phyloP scores from a whole-genome alignment of 2,888 invertebrate species.

The Sepiola atlantica region DNA sequence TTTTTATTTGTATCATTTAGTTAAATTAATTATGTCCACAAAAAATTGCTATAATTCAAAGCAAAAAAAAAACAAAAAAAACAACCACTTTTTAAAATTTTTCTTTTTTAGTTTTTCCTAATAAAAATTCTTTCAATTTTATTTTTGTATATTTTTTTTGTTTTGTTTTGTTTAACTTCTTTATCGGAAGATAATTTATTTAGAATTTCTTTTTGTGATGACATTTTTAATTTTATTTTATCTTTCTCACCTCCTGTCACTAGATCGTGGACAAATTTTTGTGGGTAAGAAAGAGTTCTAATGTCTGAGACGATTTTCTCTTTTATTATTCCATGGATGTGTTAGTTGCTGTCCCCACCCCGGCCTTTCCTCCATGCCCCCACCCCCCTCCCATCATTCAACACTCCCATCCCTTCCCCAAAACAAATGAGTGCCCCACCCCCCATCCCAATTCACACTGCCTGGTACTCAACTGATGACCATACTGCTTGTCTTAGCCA shows the following conservation, averaged over 20 bases:
- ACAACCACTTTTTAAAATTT: not conserved
- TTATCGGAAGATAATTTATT: conserved; percentile 39
- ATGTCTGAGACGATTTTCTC: conserved; percentile 15
- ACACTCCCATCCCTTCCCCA: not conserved
- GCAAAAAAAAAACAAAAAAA: not conserved
- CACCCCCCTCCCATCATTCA: not conserved
- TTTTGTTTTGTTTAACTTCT: conserved; percentile 34
- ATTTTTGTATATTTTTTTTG: conserved; percentile 35
- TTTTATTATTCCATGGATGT: not conserved
- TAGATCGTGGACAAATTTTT: conserved; percentile 77
- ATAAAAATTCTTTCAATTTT: conserved; percentile 3
- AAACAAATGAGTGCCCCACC: not conserved
- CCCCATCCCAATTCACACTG: not conserved
- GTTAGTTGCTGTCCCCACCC: conserved; percentile 42
- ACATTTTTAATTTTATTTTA: conserved; percentile 51
- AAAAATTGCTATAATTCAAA: not conserved
- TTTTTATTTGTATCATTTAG: conserved; percentile 8
- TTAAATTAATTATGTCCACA: not conserved
- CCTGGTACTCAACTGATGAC: conserved; percentile 17
- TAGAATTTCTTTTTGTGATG: conserved; percentile 47
- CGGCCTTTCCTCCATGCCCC: not conserved
- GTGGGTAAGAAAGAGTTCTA: conserved; percentile 71
- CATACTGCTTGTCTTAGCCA: conserved; percentile 41
- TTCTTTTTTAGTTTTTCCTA: conserved; percentile 6
- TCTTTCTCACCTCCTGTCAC: conserved; percentile 51